Conservation (phyloP, 2,797 vertebrate species). For the Rhynchonycteris naso region DNA sequence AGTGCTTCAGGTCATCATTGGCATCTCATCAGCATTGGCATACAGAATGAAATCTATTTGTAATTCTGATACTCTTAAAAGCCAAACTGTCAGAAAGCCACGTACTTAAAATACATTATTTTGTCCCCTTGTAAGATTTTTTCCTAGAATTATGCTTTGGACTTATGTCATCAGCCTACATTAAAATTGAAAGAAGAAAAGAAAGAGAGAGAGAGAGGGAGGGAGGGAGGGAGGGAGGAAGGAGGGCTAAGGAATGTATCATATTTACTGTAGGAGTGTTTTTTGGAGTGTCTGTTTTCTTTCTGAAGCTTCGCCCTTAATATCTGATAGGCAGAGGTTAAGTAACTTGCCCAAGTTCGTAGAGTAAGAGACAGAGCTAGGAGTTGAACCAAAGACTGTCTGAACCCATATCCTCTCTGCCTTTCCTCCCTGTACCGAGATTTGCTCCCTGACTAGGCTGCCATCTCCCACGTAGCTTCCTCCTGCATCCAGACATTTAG, state of each 20-base stretch:
- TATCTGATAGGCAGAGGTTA: background rate
- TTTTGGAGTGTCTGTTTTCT: constrained; percentile 30
- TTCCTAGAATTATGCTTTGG: constrained; percentile 67
- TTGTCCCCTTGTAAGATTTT: constrained; percentile 65
- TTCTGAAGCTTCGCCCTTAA: constrained; percentile 35
- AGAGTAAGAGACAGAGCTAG: background rate
- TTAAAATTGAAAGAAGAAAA: constrained; percentile 54
- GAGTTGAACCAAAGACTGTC: background rate
- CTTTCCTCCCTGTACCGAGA: background rate
- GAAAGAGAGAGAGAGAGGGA: background rate
- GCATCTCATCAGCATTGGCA: constrained; percentile 41
- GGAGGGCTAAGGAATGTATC: background rate
- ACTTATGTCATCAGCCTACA: constrained; percentile 66
- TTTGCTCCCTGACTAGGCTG: background rate
- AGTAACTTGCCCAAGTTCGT: background rate
- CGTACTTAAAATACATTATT: constrained; percentile 68
- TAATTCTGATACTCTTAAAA: constrained; percentile 68
- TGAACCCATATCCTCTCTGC: background rate
- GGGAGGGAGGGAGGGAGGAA: no score
- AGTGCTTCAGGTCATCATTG: background rate
- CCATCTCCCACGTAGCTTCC: background rate
- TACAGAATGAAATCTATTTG: constrained; percentile 58
- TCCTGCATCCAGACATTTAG: background rate
- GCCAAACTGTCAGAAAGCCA: constrained; percentile 66
- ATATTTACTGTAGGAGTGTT: constrained; percentile 43